Percentiles rank a stretch among this genome's conserved stretches.
phyloP scores from a whole-genome alignment of 2,888 invertebrate genomes.

The Bugulina stolonifera region DNA sequence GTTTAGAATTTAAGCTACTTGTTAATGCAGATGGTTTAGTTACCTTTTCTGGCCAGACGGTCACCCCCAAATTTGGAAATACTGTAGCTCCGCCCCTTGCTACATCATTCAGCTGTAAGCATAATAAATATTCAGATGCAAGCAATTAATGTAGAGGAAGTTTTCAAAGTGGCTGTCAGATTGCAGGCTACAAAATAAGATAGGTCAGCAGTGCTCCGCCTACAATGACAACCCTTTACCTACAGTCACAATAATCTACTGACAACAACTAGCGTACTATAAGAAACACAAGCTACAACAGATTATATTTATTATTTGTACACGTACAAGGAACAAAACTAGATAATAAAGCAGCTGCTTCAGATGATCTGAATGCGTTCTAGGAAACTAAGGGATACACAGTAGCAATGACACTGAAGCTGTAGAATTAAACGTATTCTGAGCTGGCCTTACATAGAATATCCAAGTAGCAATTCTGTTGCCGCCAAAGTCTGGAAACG shows the following conservation, averaged over 20 bases:
- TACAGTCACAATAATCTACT: too few relatives aligned
- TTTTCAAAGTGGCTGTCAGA: neutral
- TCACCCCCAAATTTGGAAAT: constrained; percentile 75
- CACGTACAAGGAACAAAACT: too few relatives aligned
- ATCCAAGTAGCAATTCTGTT: constrained; percentile 29
- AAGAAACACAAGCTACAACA: too few relatives aligned
- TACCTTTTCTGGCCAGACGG: neutral
- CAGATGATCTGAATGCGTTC: too few relatives aligned
- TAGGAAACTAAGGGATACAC: too few relatives aligned
- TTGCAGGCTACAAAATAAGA: neutral
- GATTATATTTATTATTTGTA: too few relatives aligned
- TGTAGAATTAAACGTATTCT: too few relatives aligned
- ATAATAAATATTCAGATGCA: neutral
- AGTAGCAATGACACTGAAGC: too few relatives aligned
- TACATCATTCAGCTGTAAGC: constrained; percentile 81
- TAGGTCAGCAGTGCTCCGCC: neutral
- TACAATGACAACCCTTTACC: neutral
- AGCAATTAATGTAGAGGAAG: neutral
- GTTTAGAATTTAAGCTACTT: neutral
- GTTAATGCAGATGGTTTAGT: neutral
- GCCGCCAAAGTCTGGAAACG: constrained; percentile 7
- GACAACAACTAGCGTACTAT: too few relatives aligned
- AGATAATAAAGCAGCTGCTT: too few relatives aligned
- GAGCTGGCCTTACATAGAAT: constrained; percentile 29
- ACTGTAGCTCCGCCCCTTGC: constrained; percentile 92